Evolutionary conservation across 2,888 invertebrate species (phyloP).

Genomic region (Caenorhabditis sulstoni): DNA sequence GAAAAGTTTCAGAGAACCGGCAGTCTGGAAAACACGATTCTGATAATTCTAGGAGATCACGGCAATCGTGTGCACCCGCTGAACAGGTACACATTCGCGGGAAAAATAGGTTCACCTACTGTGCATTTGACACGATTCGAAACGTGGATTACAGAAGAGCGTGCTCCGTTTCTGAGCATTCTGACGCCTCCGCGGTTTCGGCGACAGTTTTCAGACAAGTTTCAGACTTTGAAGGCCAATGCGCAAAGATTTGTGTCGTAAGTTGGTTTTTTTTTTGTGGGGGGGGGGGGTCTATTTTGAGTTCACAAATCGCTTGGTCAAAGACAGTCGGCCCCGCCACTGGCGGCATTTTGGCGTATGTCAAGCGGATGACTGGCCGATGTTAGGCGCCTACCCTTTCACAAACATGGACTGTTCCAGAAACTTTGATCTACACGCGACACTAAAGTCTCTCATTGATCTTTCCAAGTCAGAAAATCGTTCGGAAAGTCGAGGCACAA

Average conservation of each 20-base stretch:
- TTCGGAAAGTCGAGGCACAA: slow-evolving; percentile 38
- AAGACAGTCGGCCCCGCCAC: no score
- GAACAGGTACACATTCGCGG: slow-evolving; percentile 59
- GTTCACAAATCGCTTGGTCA: no score
- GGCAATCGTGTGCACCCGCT: slow-evolving; percentile 65
- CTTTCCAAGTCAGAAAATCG: neutral
- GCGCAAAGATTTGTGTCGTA: slow-evolving; percentile 62
- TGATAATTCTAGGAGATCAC: slow-evolving; percentile 70
- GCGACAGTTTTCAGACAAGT: slow-evolving; percentile 44
- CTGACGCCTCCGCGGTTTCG: slow-evolving; percentile 49
- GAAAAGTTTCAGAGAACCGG: slow-evolving; percentile 44
- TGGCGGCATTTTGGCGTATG: no score
- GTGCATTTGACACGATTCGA: neutral
- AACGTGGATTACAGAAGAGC: slow-evolving; percentile 58
- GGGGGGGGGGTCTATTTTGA: no score
- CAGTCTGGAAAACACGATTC: slow-evolving; percentile 61
- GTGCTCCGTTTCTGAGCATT: slow-evolving; percentile 64
- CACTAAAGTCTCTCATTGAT: slow-evolving; percentile 48
- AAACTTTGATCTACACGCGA: slow-evolving; percentile 68
- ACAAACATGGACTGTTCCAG: slow-evolving; percentile 47
- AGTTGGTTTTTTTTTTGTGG: no score
- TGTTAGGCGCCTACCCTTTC: no score
- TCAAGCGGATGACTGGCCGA: no score
- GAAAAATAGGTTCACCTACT: slow-evolving; percentile 55
- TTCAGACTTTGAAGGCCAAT: slow-evolving; percentile 42